A percentile compares a stretch with the other conserved stretches of the same genome.
Evolutionary conservation across 2,797 vertebrate genomes (phyloP).

Genomic region (Odontamblyopus lacepedii): DNA sequence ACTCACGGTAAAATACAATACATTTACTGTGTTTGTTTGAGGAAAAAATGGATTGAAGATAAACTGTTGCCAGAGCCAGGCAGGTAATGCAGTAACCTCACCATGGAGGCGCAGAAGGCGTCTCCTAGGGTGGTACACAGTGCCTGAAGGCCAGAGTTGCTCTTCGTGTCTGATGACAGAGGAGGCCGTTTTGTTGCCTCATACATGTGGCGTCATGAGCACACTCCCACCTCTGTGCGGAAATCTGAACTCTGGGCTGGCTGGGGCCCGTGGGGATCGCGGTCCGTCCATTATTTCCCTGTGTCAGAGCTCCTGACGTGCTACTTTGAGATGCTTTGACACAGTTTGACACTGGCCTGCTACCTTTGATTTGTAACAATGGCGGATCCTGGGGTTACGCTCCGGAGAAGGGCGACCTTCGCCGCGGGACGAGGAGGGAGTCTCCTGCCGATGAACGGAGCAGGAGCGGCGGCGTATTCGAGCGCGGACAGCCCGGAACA

Average conservation of each 20-base stretch:
- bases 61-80: too few relatives aligned
- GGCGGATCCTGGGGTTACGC: conserved; percentile 35
- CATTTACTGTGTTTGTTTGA: too few relatives aligned
- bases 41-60: too few relatives aligned
- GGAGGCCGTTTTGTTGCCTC: not conserved
- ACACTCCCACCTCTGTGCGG: conserved; percentile 31
- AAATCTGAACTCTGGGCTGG: conserved; percentile 41
- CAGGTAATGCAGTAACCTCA: too few relatives aligned
- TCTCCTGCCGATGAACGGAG: conserved; percentile 32
- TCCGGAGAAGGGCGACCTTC: conserved; percentile 51
- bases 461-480: conserved; percentile 14
- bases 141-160: not conserved
- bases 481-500: conserved; percentile 6
- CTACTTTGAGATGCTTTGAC: conserved; percentile 5
- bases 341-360: not conserved
- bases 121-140: too few relatives aligned
- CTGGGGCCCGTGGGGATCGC: not conserved
- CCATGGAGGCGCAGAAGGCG: too few relatives aligned
- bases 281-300: conserved; percentile 37
- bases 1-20: too few relatives aligned
- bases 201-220: conserved; percentile 14
- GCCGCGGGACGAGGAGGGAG: conserved; percentile 11
- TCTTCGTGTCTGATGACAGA: not conserved
- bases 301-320: not conserved
- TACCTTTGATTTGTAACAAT: conserved; percentile 18